phyloP scores from a whole-genome alignment of 2,797 vertebrate species.

The Tauraco hartlaubi region DNA sequence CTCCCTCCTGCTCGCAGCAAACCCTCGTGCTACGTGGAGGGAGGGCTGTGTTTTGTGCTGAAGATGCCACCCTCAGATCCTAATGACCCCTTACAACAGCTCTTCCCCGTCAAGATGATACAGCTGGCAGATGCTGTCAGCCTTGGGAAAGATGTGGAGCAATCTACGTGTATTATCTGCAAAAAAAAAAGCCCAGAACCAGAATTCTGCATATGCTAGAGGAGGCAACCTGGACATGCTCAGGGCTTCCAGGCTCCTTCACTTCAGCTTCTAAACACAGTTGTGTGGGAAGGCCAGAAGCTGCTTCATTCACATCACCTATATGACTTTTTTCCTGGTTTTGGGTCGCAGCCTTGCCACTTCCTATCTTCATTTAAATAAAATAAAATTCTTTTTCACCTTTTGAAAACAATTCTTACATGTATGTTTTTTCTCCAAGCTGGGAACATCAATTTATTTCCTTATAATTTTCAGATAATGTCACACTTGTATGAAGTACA shows the following conservation, averaged over 20 bases:
- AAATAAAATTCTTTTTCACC: background rate
- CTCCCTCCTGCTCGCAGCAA: background rate
- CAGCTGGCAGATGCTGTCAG: background rate
- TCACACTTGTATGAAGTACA: background rate
- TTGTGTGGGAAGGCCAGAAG: rapidly evolving
- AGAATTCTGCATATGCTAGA: background rate
- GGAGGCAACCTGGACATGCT: background rate
- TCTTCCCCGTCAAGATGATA: background rate
- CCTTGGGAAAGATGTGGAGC: background rate
- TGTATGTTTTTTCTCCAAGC: background rate
- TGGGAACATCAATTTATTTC: background rate
- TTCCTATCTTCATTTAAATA: background rate
- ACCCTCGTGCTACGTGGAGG: background rate
- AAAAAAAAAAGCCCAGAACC: background rate
- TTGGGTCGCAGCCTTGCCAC: background rate
- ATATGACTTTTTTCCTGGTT: rapidly evolving
- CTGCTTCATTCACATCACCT: background rate
- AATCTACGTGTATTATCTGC: background rate
- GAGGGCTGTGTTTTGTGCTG: background rate
- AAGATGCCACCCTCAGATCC: background rate
- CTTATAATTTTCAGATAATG: background rate
- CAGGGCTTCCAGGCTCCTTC: rapidly evolving
- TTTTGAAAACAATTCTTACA: background rate
- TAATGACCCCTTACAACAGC: background rate
- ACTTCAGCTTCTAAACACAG: background rate